A percentile compares a stretch with the other conserved stretches of the same genome.
These are phyloP conservation scores for Leptothorax acervorum DNA, from an alignment of 2,888 invertebrate genomes.

Conservation along the genomic window DNA sequence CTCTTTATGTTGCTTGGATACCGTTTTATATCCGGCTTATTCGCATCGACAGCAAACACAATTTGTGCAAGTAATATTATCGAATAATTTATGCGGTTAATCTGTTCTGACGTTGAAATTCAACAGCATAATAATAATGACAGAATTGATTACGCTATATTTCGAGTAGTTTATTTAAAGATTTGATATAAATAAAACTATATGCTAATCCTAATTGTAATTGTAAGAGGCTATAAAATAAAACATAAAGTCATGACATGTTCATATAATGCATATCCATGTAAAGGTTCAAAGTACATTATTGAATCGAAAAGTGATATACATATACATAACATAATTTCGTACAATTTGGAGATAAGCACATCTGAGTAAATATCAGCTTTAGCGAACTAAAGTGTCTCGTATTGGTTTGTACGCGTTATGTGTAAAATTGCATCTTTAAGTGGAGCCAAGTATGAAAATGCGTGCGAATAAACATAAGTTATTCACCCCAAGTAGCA, in stretches of 20 bases:
- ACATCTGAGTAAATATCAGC: not conserved
- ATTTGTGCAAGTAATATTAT: not conserved
- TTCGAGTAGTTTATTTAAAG: not conserved
- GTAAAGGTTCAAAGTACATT: not conserved
- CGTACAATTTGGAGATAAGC: not conserved
- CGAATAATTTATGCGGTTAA: not conserved
- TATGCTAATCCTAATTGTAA: not conserved
- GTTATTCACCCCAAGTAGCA: conserved; percentile 81
- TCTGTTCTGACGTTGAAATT: not conserved
- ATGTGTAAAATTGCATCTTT: conserved; percentile 37
- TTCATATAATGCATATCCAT: not conserved
- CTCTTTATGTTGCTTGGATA: conserved; percentile 24
- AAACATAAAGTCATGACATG: not conserved
- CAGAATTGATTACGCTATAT: not conserved
- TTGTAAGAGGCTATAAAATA: not conserved
- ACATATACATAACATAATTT: not conserved
- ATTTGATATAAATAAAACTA: not conserved
- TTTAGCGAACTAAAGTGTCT: not conserved
- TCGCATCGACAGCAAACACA: conserved; percentile 15
- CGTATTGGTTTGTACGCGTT: not conserved
- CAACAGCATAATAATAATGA: not conserved
- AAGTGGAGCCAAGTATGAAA: conserved; percentile 59
- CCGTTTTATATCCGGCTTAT: conserved; percentile 27
- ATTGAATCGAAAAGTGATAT: not conserved
- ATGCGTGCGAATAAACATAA: conserved; percentile 79